Base-by-base conservation (phyloP, 1,140 invertebrate genomes). In the Drosophila pectinifera region DNA sequence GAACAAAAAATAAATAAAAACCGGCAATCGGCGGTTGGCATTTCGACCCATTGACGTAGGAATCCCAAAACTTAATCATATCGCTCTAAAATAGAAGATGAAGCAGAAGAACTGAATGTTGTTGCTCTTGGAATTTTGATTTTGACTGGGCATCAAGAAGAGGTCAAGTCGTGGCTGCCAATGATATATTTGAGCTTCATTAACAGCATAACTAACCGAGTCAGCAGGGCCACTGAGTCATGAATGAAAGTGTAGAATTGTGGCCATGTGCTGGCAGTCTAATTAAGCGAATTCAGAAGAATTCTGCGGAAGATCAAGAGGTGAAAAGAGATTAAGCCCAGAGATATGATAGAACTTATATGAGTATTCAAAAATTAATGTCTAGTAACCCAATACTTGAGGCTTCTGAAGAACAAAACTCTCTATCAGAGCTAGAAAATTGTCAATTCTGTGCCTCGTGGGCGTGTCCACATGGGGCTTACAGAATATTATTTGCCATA, bases 51-150 rank as follows among this genome's bases (percentile, higher is more conserved):
- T 74, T 74, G 73, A 75, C 58, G 73, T 75, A 65, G 70, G 69
- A 73, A 73, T 13, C 38, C 58, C 73, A 51, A 26, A 78, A 85
- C 59, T 81, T 86, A 86, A 70, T 85, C 82, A 85, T 70, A 78
- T 34, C 61, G 58, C 64, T 86, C 73, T 58, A 70, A 85, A 85
- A 86, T 85, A 86, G 82, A 65, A 81, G 78, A 85, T 85, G 82
- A 85, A 85, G 57, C 82, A 72, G 45, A 61, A 22, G 16, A 57
- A 43, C 56, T 59, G 62, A 80, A 73, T 51, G 53, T 36, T 43
- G 53, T 36, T 43, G 55, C 56, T 68, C 34, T 73, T 53, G 43
- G 22, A 51, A 22, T 56, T 75, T 80, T 22, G 56, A 22, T 56
- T 75, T 80, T 22, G 31, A 46, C 36, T 31, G 4, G 14, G 4